These are phyloP conservation scores for Chlamydotis undulata DNA, from an alignment of 2,113 vertebrate species.

Conservation along the genomic window DNA sequence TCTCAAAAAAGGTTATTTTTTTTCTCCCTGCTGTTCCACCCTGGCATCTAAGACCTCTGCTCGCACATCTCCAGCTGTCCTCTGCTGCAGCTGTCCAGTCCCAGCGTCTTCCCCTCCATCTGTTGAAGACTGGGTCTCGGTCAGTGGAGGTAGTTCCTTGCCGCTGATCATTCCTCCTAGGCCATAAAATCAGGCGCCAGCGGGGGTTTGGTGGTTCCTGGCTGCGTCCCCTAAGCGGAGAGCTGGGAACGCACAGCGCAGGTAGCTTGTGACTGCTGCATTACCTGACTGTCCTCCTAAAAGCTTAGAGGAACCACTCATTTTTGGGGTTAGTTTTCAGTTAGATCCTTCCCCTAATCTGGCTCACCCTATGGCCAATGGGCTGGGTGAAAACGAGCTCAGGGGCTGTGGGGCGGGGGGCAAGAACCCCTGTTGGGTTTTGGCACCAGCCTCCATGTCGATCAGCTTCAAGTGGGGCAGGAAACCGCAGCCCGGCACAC, in stretches of 20 bases:
- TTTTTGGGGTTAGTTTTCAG: not conserved
- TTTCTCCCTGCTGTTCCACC: not conserved
- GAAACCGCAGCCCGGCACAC: not conserved
- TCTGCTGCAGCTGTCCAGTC: not conserved
- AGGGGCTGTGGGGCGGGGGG: too few relatives aligned
- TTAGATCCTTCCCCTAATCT: not conserved
- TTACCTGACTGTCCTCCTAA: not conserved
- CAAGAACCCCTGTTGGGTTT: not conserved
- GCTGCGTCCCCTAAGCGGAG: not conserved
- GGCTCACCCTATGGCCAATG: accelerated
- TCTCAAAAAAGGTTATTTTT: not conserved
- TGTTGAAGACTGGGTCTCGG: not conserved
- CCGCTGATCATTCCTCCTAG: not conserved
- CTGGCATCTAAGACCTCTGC: not conserved
- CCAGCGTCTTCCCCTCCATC: not conserved
- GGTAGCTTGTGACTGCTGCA: accelerated
- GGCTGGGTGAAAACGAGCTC: not conserved
- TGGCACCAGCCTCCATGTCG: not conserved
- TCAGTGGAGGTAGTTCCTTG: not conserved
- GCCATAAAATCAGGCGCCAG: not conserved
- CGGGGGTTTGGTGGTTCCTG: not conserved
- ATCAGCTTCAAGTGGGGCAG: not conserved
- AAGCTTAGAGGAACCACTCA: accelerated
- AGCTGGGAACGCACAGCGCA: not conserved
- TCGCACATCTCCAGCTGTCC: not conserved